Base-by-base conservation (phyloP, 2,797 vertebrate species). In the Crax fasciolata region DNA sequence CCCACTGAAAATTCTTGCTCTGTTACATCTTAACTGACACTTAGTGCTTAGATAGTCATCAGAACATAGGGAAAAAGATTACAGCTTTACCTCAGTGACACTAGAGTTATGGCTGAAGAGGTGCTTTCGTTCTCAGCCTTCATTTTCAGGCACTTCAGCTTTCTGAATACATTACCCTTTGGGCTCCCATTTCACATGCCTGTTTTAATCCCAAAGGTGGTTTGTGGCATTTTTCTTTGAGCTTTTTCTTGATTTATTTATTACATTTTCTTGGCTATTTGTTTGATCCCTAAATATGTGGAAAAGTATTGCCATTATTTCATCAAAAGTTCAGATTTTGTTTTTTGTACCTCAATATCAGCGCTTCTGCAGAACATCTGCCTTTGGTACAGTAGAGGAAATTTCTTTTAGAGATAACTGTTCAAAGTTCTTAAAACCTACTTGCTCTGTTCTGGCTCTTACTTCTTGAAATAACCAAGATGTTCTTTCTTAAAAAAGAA, bases 91-190 rank as follows among this genome's bases (percentile, higher is more conserved):
- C 3, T 84, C 82, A 63, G 87, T 95, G 91, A 94, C 84, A 89
- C 61, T 28, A 18, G 86, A 92, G 92, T 94, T 94, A 89, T 57
- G 74, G 87, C 80, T 96, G 70, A 95, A 89, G 77, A 94, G 49
- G 59, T 59, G 74, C 59, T 96, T 93, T 90, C 52, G 46, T 83
- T 92, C 77, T 68, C 79, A 93, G 84, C 74, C 84, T 77, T 94
- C 92, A 84, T 96, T 97, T 96, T 76, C 84, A 94, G 66, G 84
- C 91, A 90, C 86, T 94, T 87, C 0, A 90, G 59, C 66, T 91
- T 90, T 93, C 57, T 81, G 91, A 95, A 94, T 96, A 30, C n/a
- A 75, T 96, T 97, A 78, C 80, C 83, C 73, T 92, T 96, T 87
- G 73, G 77, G 73, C 70, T 97, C 70, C 75, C 54, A 54, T 91